phyloP scores from a whole-genome alignment of 1,140 invertebrate genomes.

The Lucilia cuprina region DNA sequence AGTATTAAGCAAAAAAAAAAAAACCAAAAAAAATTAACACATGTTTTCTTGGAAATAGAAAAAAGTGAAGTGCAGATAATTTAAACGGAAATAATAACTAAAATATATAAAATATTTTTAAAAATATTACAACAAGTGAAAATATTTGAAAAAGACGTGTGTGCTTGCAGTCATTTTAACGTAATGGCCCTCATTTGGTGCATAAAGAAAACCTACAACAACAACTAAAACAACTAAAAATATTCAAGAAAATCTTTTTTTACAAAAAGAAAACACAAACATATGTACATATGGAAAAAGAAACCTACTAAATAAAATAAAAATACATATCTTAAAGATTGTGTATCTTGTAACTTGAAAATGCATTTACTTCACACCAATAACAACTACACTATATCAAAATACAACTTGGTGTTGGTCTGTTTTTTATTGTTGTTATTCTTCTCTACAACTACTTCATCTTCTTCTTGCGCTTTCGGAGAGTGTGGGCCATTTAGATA shows the following conservation, averaged over 20 bases:
- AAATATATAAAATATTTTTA: background rate
- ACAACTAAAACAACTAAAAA: background rate
- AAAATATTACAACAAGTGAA: background rate
- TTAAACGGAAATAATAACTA: background rate
- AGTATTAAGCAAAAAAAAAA: background rate
- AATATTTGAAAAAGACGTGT: background rate
- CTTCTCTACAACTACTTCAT: background rate
- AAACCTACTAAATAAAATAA: background rate
- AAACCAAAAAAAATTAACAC: constrained; percentile 22
- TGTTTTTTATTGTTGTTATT: background rate
- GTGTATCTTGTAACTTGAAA: constrained; percentile 14
- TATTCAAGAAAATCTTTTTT: background rate
- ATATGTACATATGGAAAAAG: background rate
- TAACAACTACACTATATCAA: background rate
- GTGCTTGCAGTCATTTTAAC: background rate
- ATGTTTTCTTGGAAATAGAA: constrained; percentile 1
- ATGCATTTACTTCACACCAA: constrained; percentile 7
- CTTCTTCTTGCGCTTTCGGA: background rate
- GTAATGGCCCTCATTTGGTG: background rate
- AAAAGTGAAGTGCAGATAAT: background rate
- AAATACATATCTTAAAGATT: constrained; percentile 2
- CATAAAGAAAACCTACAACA: background rate
- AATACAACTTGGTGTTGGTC: background rate
- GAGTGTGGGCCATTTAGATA: background rate
- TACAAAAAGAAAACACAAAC: background rate